These are phyloP conservation scores for Octodon degus DNA, from an alignment of 2,113 vertebrate genomes.

Conservation along the genomic window DNA sequence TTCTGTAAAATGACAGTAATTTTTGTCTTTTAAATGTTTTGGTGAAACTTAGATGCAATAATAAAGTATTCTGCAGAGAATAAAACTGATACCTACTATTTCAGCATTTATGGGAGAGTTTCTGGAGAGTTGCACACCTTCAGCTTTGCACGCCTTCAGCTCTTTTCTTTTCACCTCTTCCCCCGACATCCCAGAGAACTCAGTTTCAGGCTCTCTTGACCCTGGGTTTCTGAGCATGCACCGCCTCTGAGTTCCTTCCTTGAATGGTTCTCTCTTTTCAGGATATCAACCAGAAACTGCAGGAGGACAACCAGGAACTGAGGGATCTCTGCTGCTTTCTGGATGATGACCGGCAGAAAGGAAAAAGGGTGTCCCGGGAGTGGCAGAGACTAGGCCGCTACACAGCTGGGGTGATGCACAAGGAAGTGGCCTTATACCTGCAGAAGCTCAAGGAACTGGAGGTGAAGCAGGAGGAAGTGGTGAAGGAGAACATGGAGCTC, in stretches of 20 bases:
- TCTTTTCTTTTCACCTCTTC: background rate
- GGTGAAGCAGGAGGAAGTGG: constrained; percentile 93
- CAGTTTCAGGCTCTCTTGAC: background rate
- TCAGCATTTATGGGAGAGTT: background rate
- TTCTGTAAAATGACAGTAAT: constrained; percentile 3
- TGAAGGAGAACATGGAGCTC: constrained; percentile 96
- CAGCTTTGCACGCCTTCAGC: background rate
- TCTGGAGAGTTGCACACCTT: background rate
- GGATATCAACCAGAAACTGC: constrained; percentile 98
- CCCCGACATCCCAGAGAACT: background rate
- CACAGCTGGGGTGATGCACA: constrained; percentile 95
- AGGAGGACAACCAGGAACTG: constrained; percentile 98
- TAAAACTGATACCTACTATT: background rate
- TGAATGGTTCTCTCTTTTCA: constrained; percentile 81
- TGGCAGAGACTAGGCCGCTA: constrained; percentile 97
- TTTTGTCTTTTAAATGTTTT: background rate
- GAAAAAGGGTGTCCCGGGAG: constrained; percentile 95
- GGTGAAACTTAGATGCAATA: background rate
- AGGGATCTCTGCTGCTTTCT: constrained; percentile 98
- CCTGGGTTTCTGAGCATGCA: background rate
- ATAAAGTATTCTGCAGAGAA: background rate
- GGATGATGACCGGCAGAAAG: constrained; percentile 98
- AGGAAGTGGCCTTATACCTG: constrained; percentile 95
- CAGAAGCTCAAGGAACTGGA: constrained; percentile 97
- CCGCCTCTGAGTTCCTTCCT: background rate